phyloP scores from a whole-genome alignment of 2,113 vertebrate species.

The Aleadryas rufinucha region DNA sequence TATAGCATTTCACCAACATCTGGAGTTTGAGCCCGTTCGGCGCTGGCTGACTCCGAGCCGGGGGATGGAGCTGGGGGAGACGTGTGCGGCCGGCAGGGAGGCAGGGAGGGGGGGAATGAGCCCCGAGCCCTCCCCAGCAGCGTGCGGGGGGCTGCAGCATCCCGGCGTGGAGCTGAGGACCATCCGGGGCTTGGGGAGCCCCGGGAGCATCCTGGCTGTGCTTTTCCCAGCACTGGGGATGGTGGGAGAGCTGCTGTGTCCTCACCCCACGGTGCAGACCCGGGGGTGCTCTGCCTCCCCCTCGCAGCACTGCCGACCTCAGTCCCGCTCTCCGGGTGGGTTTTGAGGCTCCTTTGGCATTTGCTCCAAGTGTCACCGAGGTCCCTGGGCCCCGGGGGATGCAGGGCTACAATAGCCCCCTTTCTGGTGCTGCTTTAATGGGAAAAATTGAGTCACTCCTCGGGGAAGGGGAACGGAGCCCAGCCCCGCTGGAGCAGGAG shows the following conservation, averaged over 20 bases:
- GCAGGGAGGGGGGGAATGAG: not conserved
- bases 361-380: not conserved
- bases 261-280: rapidly evolving
- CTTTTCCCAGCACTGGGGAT: not conserved
- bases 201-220: not conserved
- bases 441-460: constrained; percentile 1
- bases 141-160: rapidly evolving
- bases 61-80: not conserved
- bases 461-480: not conserved
- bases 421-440: not conserved
- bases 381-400: not conserved
- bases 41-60: not conserved
- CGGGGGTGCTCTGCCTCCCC: not conserved
- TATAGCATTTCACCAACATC: constrained; percentile 32
- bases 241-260: not conserved
- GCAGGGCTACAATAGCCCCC: not conserved
- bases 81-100: not conserved
- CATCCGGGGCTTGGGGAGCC: rapidly evolving
- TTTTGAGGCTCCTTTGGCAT: not conserved
- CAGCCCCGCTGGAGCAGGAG: not conserved
- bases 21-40: not conserved
- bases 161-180: rapidly evolving
- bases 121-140: not conserved
- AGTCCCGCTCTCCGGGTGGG: rapidly evolving
- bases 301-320: rapidly evolving